A percentile compares a stretch with the other conserved stretches of the same genome.
These are phyloP conservation scores for Ctenopoma multispine DNA, from an alignment of 2,797 vertebrate species.

Conservation along the genomic window DNA sequence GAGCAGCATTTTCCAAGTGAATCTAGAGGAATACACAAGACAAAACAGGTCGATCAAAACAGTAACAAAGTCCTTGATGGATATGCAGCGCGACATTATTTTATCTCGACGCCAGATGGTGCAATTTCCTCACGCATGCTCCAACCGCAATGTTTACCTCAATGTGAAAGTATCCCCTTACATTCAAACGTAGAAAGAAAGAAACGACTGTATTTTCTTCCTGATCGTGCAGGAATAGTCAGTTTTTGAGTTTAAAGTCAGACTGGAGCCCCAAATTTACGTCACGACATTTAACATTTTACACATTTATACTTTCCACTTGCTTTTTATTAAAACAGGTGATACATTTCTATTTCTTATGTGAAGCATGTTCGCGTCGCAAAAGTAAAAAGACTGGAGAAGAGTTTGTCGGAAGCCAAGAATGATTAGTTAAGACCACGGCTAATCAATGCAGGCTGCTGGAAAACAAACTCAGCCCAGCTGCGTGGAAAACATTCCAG, in stretches of 20 bases:
- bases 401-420: not conserved
- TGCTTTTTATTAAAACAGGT: not conserved
- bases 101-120: constrained; percentile 59
- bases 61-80: not conserved
- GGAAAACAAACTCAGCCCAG: constrained; percentile 51
- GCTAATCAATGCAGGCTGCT: constrained; percentile 36
- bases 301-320: constrained; percentile 2
- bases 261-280: rapidly evolving
- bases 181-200: constrained; percentile 51
- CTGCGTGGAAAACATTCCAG: constrained; percentile 64
- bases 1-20: constrained; percentile 90
- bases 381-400: too few relatives aligned
- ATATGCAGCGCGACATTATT: too few relatives aligned
- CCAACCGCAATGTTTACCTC: constrained; percentile 77
- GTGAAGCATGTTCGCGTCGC: not conserved
- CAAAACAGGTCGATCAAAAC: constrained; percentile 18
- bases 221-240: constrained; percentile 10
- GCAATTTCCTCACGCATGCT: constrained; percentile 43
- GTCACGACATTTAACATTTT: not conserved
- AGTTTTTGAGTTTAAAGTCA: not conserved
- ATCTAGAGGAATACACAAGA: constrained; percentile 55
- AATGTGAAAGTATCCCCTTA: constrained; percentile 70
- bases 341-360: not conserved
- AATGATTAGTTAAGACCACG: not conserved
- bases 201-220: constrained; percentile 36